Percentiles rank a stretch among this genome's conserved stretches.
phyloP scores from a whole-genome alignment of 1,140 invertebrate species.

The Plectrocnemia conspersa region DNA sequence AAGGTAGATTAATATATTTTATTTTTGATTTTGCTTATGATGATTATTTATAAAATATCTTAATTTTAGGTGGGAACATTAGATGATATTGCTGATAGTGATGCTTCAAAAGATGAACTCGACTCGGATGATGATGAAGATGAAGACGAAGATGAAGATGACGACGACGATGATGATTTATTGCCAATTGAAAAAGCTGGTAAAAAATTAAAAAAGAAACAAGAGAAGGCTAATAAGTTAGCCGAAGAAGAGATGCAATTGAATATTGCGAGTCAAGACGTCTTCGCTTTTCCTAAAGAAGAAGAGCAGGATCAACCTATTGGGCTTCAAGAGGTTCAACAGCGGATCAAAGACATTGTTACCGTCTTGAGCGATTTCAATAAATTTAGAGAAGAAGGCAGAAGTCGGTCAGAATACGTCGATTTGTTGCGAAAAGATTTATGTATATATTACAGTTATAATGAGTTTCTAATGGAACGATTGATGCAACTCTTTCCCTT shows the following conservation, averaged over 20 bases:
- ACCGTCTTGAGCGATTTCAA: conserved; percentile 88
- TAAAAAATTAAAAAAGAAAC: conserved; percentile 72
- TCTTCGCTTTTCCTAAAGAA: conserved; percentile 69
- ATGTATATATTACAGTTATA: conserved; percentile 96
- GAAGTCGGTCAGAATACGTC: conserved; percentile 77
- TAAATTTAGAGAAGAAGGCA: conserved; percentile 67
- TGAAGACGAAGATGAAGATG: conserved; percentile 43
- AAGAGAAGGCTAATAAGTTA: conserved; percentile 64
- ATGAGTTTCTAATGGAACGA: conserved; percentile 92
- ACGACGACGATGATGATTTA: conserved; percentile 60
- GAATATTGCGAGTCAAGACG: conserved; percentile 68
- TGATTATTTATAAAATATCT: conserved; percentile 1
- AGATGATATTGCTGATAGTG: conserved; percentile 48
- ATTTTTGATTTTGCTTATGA: conserved; percentile 21
- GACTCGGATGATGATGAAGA: conserved; percentile 50
- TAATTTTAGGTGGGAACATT: conserved; percentile 47
- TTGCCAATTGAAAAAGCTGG: conserved; percentile 84
- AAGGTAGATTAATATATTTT: conserved; percentile 12
- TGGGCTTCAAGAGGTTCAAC: conserved; percentile 79
- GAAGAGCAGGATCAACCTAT: conserved; percentile 67
- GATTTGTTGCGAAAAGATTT: conserved; percentile 77
- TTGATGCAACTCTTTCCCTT: conserved; percentile 91
- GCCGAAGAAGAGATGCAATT: conserved; percentile 77
- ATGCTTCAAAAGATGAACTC: conserved; percentile 47
- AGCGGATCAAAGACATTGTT: conserved; percentile 86